These are phyloP conservation scores for Lacerta viridis DNA, from an alignment of 2,797 vertebrate species.

Conservation along the genomic window DNA sequence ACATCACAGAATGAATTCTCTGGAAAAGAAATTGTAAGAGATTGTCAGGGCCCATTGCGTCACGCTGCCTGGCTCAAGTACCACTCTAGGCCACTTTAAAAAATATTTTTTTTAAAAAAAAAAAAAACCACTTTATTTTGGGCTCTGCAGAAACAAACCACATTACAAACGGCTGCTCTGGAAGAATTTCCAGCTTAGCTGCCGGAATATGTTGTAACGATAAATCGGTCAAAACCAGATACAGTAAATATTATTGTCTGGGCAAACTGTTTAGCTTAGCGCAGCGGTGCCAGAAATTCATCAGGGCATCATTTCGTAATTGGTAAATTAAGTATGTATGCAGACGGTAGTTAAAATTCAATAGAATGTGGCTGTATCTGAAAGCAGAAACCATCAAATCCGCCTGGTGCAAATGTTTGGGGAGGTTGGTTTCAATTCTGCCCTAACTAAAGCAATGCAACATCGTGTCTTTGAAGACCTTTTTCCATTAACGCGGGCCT, in stretches of 20 bases:
- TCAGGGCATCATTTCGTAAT: rapidly evolving
- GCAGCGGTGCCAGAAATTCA: constrained; percentile 19
- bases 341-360: background rate
- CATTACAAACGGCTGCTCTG: constrained; percentile 42
- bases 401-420: background rate
- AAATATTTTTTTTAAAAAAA: background rate
- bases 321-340: background rate
- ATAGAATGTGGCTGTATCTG: background rate
- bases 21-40: constrained; percentile 68
- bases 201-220: constrained; percentile 7
- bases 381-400: background rate
- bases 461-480: too few relatives aligned
- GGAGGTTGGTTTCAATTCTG: background rate
- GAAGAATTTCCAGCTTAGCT: constrained; percentile 28
- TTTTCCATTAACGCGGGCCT: too few relatives aligned
- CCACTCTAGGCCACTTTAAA: background rate
- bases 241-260: constrained; percentile 24
- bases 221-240: constrained; percentile 33
- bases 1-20: constrained; percentile 58
- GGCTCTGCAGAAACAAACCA: constrained; percentile 18
- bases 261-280: rapidly evolving
- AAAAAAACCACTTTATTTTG: background rate
- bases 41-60: constrained; percentile 29
- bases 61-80: constrained; percentile 13
- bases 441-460: too few relatives aligned